These are phyloP conservation scores for Lepus europaeus DNA, from an alignment of 2,113 vertebrate species.

Conservation along the genomic window DNA sequence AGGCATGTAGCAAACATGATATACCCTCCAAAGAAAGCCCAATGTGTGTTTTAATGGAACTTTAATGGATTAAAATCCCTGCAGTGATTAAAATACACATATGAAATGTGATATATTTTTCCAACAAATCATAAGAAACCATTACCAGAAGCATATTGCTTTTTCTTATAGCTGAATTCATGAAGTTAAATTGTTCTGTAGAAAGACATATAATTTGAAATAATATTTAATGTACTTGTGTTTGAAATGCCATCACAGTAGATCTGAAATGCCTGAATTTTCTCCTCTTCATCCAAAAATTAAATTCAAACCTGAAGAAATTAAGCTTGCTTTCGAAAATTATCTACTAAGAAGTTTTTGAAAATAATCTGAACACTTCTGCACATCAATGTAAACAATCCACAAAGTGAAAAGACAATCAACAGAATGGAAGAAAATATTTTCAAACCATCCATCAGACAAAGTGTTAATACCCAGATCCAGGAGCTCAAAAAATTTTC, in stretches of 20 bases:
- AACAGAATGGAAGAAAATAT: no score
- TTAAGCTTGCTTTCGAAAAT: background rate
- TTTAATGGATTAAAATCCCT: background rate
- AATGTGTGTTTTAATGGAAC: background rate
- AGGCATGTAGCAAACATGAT: background rate
- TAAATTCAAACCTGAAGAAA: background rate
- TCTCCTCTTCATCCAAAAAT: background rate
- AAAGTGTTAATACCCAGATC: no score
- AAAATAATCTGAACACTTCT: background rate
- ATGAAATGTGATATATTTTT: background rate
- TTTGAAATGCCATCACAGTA: background rate
- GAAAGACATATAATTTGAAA: background rate
- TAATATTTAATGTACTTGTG: background rate
- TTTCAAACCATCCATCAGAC: no score
- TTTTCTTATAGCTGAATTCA: background rate
- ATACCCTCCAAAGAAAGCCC: background rate
- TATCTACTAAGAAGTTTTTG: background rate
- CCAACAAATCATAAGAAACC: background rate
- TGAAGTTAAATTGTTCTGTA: background rate
- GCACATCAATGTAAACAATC: no score
- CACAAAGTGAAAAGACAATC: no score
- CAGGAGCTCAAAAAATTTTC: no score
- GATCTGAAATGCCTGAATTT: background rate
- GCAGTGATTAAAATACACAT: background rate
- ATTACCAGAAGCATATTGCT: background rate